phyloP scores from a whole-genome alignment of 1,140 invertebrate genomes.

The Chelonus insularis region DNA sequence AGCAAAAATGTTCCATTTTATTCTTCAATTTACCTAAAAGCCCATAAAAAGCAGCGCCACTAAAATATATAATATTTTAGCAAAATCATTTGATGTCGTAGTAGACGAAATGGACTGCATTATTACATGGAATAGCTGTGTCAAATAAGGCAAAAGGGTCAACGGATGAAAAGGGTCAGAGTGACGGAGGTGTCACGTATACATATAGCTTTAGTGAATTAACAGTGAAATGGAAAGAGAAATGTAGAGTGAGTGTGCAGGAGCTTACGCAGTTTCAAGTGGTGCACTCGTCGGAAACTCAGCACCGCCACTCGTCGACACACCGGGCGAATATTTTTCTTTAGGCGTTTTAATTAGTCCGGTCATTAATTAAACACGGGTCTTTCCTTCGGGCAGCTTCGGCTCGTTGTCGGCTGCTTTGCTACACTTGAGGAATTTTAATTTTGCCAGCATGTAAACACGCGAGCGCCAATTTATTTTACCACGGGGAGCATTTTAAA shows the following conservation, averaged over 20 bases:
- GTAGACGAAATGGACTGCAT: too few species aligned
- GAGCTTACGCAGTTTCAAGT: neutral
- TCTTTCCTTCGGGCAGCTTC: constrained; percentile 16
- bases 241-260: neutral
- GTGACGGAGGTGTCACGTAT: too few species aligned
- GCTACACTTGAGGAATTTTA: constrained; percentile 32
- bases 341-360: constrained; percentile 32
- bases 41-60: too few species aligned
- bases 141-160: too few species aligned
- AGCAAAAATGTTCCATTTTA: too few species aligned
- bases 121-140: too few species aligned
- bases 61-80: too few species aligned
- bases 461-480: constrained; percentile 30
- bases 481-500: constrained; percentile 20
- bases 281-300: neutral
- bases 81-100: too few species aligned
- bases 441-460: constrained; percentile 31
- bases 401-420: constrained; percentile 24
- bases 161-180: too few species aligned
- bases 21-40: too few species aligned
- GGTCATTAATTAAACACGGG: constrained; percentile 31
- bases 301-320: neutral
- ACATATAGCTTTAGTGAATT: too few species aligned
- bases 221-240: neutral
- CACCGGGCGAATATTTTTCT: constrained; percentile 25